Conservation (phyloP, 2,888 invertebrate species). For the Caenorhabditis sinica region DNA sequence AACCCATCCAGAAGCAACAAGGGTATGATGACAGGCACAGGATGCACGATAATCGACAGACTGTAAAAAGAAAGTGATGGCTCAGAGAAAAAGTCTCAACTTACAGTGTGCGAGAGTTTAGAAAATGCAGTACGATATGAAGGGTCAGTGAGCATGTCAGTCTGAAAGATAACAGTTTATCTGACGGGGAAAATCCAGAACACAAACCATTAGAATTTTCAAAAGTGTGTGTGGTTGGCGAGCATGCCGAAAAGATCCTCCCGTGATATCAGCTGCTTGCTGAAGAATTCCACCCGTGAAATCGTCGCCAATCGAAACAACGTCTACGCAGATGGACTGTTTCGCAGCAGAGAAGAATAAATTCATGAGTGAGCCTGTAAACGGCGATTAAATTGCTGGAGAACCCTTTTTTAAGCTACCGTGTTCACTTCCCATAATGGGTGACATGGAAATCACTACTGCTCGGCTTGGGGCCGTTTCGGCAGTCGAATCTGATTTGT, state of each 20-base stretch:
- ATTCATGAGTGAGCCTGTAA: constrained; percentile 70
- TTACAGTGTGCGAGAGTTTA: constrained; percentile 59
- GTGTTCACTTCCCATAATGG: constrained; percentile 69
- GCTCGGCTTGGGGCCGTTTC: constrained; percentile 51
- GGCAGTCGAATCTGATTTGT: background rate
- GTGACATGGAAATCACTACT: constrained; percentile 69
- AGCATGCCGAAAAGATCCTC: constrained; percentile 66
- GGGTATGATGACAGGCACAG: constrained; percentile 71
- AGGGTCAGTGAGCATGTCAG: constrained; percentile 64
- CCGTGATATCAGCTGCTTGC: constrained; percentile 75
- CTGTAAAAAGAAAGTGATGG: constrained; percentile 44
- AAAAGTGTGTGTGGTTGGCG: constrained; percentile 43
- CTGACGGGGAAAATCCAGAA: background rate
- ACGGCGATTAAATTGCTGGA: background rate
- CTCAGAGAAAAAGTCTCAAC: background rate
- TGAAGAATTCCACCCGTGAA: constrained; percentile 70
- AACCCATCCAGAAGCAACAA: constrained; percentile 72
- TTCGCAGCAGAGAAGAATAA: constrained; percentile 74
- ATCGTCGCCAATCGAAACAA: constrained; percentile 68
- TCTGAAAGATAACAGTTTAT: constrained; percentile 47
- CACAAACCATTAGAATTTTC: constrained; percentile 59
- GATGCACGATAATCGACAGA: constrained; percentile 74
- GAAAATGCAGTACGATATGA: constrained; percentile 59
- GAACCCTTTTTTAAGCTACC: constrained; percentile 23
- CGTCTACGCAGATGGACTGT: constrained; percentile 72